phyloP scores from a whole-genome alignment of 1,140 invertebrate genomes.

The Listronotus oregonensis region DNA sequence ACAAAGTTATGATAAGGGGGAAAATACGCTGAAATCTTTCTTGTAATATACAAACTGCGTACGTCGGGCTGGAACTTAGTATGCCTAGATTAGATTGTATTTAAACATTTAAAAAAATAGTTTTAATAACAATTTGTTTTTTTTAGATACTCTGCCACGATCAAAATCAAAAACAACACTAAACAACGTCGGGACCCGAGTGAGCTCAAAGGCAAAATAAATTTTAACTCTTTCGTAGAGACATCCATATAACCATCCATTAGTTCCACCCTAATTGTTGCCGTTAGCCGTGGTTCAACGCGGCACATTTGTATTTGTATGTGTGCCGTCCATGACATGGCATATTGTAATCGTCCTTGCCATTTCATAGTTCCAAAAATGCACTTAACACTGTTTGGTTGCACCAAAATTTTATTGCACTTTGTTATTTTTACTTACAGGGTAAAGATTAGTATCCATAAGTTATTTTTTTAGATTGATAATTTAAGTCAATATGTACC shows the following conservation, averaged over 20 bases:
- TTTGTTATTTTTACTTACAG: not conserved
- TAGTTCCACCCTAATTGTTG: constrained; percentile 44
- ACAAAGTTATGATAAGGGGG: too few relatives aligned
- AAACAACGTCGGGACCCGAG: constrained; percentile 63
- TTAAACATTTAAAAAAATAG: too few relatives aligned
- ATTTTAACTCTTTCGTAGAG: constrained; percentile 10
- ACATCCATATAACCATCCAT: constrained; percentile 41
- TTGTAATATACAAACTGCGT: too few relatives aligned
- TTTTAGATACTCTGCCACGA: constrained; percentile 47
- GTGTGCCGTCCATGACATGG: constrained; percentile 44
- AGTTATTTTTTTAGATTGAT: not conserved
- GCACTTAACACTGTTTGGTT: constrained; percentile 30
- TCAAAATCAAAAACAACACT: constrained; percentile 71
- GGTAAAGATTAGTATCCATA: constrained; percentile 1
- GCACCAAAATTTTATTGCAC: constrained; percentile 19
- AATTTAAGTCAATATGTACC: too few relatives aligned
- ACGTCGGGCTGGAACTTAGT: too few relatives aligned
- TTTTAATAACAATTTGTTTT: too few relatives aligned
- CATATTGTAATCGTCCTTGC: constrained; percentile 43
- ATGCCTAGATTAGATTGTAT: too few relatives aligned
- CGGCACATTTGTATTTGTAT: constrained; percentile 39
- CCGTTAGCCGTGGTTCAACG: constrained; percentile 38
- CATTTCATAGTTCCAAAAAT: constrained; percentile 41
- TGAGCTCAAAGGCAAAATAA: constrained; percentile 53
- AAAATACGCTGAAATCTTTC: too few relatives aligned